Conservation (phyloP, 2,113 vertebrate species). For the Centropristis striata region DNA sequence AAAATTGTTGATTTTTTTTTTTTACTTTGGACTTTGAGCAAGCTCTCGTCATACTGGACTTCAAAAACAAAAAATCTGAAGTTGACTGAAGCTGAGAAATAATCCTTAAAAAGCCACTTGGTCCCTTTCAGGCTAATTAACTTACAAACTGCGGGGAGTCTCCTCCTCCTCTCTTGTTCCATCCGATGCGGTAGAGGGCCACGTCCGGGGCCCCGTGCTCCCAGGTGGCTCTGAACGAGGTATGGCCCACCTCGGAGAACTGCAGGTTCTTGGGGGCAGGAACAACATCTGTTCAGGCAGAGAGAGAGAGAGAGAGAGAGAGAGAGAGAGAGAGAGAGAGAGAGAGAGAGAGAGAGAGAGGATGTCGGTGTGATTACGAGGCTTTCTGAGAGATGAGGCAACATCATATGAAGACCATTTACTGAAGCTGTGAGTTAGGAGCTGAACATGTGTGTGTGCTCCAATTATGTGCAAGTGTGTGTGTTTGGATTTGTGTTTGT, state of each 20-base stretch:
- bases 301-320: constrained; percentile 5
- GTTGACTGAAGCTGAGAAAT: too few relatives aligned
- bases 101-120: too few relatives aligned
- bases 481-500: constrained; percentile 12
- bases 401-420: constrained; percentile 15
- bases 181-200: constrained; percentile 92
- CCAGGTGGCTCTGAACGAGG: constrained; percentile 93
- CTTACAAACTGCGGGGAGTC: constrained; percentile 76
- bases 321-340: neutral
- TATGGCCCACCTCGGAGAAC: constrained; percentile 90
- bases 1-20: too few relatives aligned
- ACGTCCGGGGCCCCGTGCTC: constrained; percentile 95
- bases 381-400: constrained; percentile 32
- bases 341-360: neutral
- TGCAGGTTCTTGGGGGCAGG: constrained; percentile 92
- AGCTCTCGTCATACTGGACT: too few relatives aligned
- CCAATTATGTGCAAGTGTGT: too few relatives aligned
- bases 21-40: too few relatives aligned
- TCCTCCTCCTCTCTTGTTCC: constrained; percentile 85
- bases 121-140: neutral
- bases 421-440: neutral
- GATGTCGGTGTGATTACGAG: constrained; percentile 17
- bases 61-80: too few relatives aligned
- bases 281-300: constrained; percentile 84
- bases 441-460: neutral